Percentiles rank a stretch among this genome's conserved stretches.
Evolutionary conservation across 1,140 invertebrate species (phyloP).

Genomic region (Diachasma alloeum): DNA sequence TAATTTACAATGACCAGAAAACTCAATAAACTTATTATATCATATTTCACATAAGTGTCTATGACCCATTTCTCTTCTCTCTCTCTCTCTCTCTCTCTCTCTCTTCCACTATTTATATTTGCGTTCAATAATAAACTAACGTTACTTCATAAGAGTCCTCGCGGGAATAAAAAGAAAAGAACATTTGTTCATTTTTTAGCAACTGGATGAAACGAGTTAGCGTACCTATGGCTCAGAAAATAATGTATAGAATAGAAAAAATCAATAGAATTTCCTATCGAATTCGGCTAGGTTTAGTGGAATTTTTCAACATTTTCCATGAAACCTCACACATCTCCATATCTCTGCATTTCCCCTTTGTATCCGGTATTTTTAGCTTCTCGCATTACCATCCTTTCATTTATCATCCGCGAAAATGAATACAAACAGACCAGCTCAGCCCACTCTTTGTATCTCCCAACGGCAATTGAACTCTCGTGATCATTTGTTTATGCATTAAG

Average conservation of each 20-base stretch:
- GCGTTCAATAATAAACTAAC: too few relatives aligned
- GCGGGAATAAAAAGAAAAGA: too few relatives aligned
- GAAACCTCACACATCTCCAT: neutral
- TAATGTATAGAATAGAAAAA: too few relatives aligned
- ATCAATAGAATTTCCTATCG: too few relatives aligned
- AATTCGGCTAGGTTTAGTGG: too few relatives aligned
- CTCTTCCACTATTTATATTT: too few relatives aligned
- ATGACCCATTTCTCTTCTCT: conserved; percentile 23
- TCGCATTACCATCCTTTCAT: neutral
- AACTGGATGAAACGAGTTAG: too few relatives aligned
- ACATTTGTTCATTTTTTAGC: too few relatives aligned
- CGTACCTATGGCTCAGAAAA: too few relatives aligned
- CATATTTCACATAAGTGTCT: conserved; percentile 44
- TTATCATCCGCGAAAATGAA: neutral
- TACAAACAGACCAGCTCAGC: neutral
- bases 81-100: too few relatives aligned
- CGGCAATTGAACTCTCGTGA: conserved; percentile 5
- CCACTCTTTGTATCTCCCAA: neutral
- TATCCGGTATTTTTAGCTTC: neutral
- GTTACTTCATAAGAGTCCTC: too few relatives aligned
- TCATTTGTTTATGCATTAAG: neutral
- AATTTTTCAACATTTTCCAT: neutral
- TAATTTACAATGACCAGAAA: conserved; percentile 34
- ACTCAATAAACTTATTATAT: conserved; percentile 58
- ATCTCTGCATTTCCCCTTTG: too few relatives aligned